Base-by-base conservation (phyloP, 2,888 invertebrate genomes). In the Apomyelois bistriatella region DNA sequence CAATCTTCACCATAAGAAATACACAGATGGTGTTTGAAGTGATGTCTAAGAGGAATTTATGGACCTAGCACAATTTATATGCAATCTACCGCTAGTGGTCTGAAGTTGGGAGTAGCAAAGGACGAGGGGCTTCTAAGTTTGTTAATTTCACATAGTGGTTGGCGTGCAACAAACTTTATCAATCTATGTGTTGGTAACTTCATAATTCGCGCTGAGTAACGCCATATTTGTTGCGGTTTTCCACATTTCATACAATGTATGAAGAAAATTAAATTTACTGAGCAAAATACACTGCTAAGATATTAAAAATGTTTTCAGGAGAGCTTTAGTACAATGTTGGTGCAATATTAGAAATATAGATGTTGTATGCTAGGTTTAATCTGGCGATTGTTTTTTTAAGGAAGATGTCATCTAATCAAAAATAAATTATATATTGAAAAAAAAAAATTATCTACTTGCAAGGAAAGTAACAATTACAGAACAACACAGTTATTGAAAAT, bases 101-200 rank as follows among this genome's bases (percentile, higher is more conserved):
- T 63, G 61, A 76, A 79, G 68, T 78, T 74, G 56, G 61, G 58
- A 71, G 65, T 65, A 67, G 61, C 70, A 75, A 72, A 75, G 78
- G 74, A 72, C 70, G 70, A 70, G 65, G 65, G 66, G 70, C 63
- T 68, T 66, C 58, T 68, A 85, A 84, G 83, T 85, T 85, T 81
- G 82, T 81, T 79, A 85, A 85, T 85, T 83, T 79, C 77, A 78
- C 79, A 81, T 77, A 80, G 76, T 77, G 75, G 76, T 68, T 73
- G 61, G 74, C 68, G 66, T 73, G 77, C 79, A 76, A 73, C 76
- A 74, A 84, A 83, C 77, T 85, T 85, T 83, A 77, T 79, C 82
- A 83, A 85, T 82, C 74, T 79, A 75, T 78, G 73, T 65, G 69
- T 64, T 60, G 60, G 66, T 62, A 76, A 77, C 74, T 80, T 75